These are phyloP conservation scores for Climacteris rufus DNA, from an alignment of 2,113 vertebrate genomes.

Conservation along the genomic window DNA sequence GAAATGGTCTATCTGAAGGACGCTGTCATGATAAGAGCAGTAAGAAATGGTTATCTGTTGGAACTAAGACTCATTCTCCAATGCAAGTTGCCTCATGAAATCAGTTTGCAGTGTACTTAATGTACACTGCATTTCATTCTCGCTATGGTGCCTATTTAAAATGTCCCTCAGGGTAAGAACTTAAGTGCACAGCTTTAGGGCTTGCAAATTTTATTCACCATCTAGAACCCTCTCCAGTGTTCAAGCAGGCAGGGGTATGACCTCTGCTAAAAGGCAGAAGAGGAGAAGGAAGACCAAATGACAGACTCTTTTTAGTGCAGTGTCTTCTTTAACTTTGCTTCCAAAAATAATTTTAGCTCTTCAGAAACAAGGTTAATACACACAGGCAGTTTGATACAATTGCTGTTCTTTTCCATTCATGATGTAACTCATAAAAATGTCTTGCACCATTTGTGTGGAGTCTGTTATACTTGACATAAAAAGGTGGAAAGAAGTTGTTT, in stretches of 20 bases:
- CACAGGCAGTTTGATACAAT: neutral
- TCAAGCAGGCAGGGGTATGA: neutral
- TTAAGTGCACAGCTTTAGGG: neutral
- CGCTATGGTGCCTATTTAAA: neutral
- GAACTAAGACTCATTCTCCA: neutral
- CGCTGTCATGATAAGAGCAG: neutral
- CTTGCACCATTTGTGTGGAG: constrained; percentile 31
- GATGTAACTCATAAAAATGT: constrained; percentile 37
- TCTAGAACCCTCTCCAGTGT: neutral
- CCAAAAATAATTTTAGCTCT: neutral
- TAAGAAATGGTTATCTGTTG: neutral
- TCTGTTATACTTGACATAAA: constrained; percentile 36
- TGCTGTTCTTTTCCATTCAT: neutral
- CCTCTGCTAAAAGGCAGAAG: neutral
- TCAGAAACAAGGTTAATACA: constrained; percentile 28
- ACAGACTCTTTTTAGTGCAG: neutral
- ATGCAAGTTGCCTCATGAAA: neutral
- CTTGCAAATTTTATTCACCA: neutral
- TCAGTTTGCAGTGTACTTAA: neutral
- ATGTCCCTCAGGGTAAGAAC: neutral
- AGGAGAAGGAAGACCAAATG: neutral
- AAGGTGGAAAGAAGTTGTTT: constrained; percentile 37
- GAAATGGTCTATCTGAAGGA: neutral
- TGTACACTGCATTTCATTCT: neutral
- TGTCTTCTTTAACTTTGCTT: neutral